Evolutionary conservation across 2,888 invertebrate genomes (phyloP).

Genomic region (Cantharis rufa): DNA sequence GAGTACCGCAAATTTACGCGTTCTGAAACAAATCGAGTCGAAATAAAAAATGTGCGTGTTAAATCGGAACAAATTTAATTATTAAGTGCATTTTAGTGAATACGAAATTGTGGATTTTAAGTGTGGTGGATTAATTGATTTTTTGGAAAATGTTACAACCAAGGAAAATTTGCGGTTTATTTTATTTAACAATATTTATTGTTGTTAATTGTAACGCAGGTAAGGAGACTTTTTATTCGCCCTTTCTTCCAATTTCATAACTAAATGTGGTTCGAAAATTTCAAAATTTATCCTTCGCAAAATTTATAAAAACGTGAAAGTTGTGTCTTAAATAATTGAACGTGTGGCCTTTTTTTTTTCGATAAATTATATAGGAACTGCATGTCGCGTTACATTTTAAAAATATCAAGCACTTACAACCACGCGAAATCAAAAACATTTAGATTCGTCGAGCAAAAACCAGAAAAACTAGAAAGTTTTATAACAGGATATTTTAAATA

Average conservation of each 20-base stretch:
- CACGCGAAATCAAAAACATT: neutral
- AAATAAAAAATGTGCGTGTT: neutral
- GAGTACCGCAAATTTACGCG: neutral
- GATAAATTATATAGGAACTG: neutral
- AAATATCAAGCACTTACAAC: neutral
- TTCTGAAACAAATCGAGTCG: neutral
- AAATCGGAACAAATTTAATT: neutral
- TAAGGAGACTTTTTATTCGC: conserved; percentile 13
- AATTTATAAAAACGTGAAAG: neutral
- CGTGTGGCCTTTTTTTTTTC: neutral
- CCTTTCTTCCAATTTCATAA: neutral
- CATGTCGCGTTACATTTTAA: neutral
- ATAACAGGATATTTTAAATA: neutral
- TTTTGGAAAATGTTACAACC: conserved; percentile 32
- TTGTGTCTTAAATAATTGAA: neutral
- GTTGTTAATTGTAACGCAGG: conserved; percentile 34
- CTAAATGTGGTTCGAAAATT: neutral
- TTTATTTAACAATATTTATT: conserved; percentile 29
- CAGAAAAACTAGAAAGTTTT: neutral
- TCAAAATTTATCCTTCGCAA: neutral
- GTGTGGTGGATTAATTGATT: neutral
- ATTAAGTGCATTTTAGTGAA: neutral
- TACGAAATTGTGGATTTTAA: neutral
- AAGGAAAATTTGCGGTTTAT: conserved; percentile 30
- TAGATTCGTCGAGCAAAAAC: neutral